Conservation (phyloP, 2,888 invertebrate species). For the Muschampia plurimacula region DNA sequence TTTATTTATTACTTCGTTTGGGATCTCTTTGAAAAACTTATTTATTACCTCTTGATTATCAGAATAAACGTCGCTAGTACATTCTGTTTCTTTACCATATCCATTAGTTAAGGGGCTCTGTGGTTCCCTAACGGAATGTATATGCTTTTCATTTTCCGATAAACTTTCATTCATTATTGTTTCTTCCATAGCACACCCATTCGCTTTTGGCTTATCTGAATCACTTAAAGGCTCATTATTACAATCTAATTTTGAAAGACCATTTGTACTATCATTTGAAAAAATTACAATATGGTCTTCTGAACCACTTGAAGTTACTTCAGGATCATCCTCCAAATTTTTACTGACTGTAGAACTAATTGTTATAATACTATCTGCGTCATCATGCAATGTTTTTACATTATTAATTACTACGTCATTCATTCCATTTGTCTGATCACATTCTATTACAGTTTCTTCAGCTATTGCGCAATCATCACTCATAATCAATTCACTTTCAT, state of each 20-base stretch:
- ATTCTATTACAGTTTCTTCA: constrained; percentile 38
- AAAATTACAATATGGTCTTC: background rate
- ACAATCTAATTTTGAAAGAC: constrained; percentile 7
- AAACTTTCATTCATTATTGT: background rate
- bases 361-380: constrained; percentile 8
- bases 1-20: background rate
- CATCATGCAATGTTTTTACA: constrained; percentile 17
- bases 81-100: background rate
- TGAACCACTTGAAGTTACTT: background rate
- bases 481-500: constrained; percentile 39
- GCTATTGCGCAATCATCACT: constrained; percentile 29
- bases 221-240: constrained; percentile 2
- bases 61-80: background rate
- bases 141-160: background rate
- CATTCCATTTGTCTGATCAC: constrained; percentile 4
- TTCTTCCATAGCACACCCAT: background rate
- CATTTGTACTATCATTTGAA: background rate
- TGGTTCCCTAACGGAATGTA: background rate
- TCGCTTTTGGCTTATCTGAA: background rate
- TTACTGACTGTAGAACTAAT: constrained; percentile 10
- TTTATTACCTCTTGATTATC: background rate
- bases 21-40: background rate
- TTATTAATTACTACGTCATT: constrained; percentile 6
- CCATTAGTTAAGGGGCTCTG: background rate
- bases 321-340: constrained; percentile 4